phyloP scores from a whole-genome alignment of 2,113 vertebrate species.

The Grammomys dolichurus region DNA sequence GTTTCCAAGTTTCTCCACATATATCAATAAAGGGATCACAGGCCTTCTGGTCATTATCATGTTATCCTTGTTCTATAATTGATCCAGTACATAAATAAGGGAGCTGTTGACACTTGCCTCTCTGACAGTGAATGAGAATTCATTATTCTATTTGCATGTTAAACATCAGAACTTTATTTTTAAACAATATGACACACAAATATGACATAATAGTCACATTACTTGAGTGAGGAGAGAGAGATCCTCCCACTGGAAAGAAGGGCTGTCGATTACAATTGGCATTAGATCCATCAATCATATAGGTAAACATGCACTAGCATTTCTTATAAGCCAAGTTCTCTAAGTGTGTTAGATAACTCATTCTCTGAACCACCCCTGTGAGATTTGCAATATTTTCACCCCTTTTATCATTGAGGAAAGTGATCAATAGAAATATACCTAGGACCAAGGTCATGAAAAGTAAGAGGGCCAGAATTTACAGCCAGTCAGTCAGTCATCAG shows the following conservation, averaged over 20 bases:
- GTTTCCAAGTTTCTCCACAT: conserved; percentile 51
- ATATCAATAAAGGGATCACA: conserved; percentile 47
- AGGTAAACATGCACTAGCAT: background rate
- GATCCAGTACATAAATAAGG: conserved; percentile 45
- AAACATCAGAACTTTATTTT: conserved; percentile 21
- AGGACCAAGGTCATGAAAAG: background rate
- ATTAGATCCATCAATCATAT: conserved; percentile 13
- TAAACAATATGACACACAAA: conserved; percentile 12
- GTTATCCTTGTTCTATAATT: conserved; percentile 64
- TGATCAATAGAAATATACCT: background rate
- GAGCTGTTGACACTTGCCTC: conserved; percentile 64
- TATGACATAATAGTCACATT: background rate
- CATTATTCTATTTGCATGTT: conserved; percentile 46
- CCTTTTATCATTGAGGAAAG: background rate
- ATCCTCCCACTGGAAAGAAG: background rate
- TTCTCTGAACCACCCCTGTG: background rate
- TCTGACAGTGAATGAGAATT: conserved; percentile 44
- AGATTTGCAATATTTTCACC: background rate
- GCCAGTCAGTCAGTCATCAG: background rate
- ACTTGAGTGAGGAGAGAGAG: background rate
- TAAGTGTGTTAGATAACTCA: background rate
- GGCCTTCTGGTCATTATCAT: conserved; percentile 60
- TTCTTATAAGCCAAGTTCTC: conserved; percentile 23
- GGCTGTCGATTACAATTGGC: background rate
- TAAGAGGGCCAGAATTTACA: background rate